A percentile compares a stretch with the other conserved stretches of the same genome.
Conservation (phyloP, 1,140 invertebrate genomes). For the Saxidomus purpurata region DNA sequence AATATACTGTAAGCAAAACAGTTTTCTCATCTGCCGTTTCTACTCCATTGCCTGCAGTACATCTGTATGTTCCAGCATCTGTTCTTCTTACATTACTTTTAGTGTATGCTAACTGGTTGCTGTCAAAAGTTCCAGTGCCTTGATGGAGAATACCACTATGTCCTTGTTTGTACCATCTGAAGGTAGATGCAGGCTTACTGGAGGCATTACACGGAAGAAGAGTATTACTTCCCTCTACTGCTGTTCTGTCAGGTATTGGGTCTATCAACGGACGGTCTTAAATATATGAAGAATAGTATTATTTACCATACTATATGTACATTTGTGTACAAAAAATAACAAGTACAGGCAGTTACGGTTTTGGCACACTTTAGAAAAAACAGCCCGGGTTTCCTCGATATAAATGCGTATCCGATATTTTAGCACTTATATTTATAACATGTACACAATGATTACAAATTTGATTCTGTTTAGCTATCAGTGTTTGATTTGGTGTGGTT, state of each 20-base stretch:
- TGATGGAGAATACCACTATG: not conserved
- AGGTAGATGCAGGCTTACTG: constrained; percentile 10
- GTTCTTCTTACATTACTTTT: not conserved
- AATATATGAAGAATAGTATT: no score
- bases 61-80: not conserved
- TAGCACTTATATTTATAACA: no score
- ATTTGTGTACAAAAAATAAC: no score
- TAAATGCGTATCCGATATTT: no score
- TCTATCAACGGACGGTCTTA: not conserved
- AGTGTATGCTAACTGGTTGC: not conserved
- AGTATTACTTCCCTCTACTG: not conserved
- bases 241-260: not conserved
- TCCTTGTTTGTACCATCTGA: not conserved
- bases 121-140: not conserved
- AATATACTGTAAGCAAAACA: not conserved
- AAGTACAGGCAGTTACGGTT: no score
- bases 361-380: no score
- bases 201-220: not conserved
- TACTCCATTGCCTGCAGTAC: not conserved
- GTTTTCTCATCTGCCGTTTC: not conserved
- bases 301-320: no score
- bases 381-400: no score
- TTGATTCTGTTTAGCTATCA: no score
- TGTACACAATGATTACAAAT: no score
- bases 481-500: no score